Evolutionary conservation across 2,113 vertebrate genomes (phyloP).

Genomic region (Nothobranchius furzeri): DNA sequence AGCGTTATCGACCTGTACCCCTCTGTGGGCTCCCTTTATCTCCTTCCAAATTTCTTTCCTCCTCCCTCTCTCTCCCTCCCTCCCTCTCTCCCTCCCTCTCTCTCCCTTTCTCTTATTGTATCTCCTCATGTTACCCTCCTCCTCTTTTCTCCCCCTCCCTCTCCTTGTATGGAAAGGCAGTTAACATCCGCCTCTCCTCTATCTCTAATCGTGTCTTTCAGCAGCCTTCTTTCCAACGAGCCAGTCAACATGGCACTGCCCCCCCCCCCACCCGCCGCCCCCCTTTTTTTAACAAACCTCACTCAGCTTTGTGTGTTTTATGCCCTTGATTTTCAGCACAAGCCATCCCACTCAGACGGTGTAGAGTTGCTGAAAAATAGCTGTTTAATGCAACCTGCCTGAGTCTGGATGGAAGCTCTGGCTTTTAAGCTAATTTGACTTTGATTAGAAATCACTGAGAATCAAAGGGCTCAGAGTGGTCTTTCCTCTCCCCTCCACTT

Average conservation of each 20-base stretch:
- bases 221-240: constrained; percentile 58
- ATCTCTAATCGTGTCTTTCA: constrained; percentile 37
- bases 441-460: constrained; percentile 45
- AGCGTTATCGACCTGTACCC: constrained; percentile 66
- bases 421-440: constrained; percentile 28
- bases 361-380: constrained; percentile 47
- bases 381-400: constrained; percentile 41
- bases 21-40: constrained; percentile 64
- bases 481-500: neutral
- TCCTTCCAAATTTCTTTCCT: constrained; percentile 68
- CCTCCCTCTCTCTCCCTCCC: constrained; percentile 37
- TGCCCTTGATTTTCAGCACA: constrained; percentile 18
- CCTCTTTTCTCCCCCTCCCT: constrained; percentile 61
- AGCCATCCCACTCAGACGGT: constrained; percentile 24
- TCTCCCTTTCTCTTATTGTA: constrained; percentile 45
- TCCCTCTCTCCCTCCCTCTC: constrained; percentile 28
- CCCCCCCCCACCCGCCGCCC: constrained; percentile 11
- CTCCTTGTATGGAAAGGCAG: constrained; percentile 79
- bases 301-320: constrained; percentile 48
- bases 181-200: constrained; percentile 57
- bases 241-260: constrained; percentile 65
- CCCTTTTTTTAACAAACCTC: constrained; percentile 12
- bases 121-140: constrained; percentile 65
- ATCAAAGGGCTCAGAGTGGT: constrained; percentile 38
- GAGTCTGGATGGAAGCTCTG: constrained; percentile 23